These are phyloP conservation scores for Bathynomus jamesi DNA, from an alignment of 1,140 invertebrate genomes.

Conservation along the genomic window DNA sequence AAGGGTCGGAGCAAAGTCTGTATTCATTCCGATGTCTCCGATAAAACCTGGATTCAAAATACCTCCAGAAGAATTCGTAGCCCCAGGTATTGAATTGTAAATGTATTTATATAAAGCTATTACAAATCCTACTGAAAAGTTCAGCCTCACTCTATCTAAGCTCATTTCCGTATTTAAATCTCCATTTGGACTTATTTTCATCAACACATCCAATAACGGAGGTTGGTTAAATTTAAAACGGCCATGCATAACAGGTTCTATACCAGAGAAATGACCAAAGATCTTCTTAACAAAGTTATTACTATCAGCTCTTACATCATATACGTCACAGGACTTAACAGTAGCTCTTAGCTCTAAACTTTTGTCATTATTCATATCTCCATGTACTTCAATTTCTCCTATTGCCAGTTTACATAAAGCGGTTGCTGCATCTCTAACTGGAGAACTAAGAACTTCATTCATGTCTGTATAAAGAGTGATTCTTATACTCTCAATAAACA, in stretches of 20 bases:
- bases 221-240: conserved; percentile 30
- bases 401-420: conserved; percentile 62
- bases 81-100: conserved; percentile 29
- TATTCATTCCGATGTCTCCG: conserved; percentile 23
- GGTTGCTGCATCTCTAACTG: conserved; percentile 61
- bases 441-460: conserved; percentile 63
- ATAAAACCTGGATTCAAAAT: conserved; percentile 33
- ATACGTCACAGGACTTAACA: conserved; percentile 57
- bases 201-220: conserved; percentile 27
- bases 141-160: conserved; percentile 31
- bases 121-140: conserved; percentile 22
- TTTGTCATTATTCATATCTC: conserved; percentile 60
- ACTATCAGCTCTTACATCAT: conserved; percentile 63
- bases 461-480: conserved; percentile 62
- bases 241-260: conserved; percentile 10
- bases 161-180: conserved; percentile 30
- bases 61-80: conserved; percentile 22
- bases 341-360: conserved; percentile 63
- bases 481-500: conserved; percentile 59
- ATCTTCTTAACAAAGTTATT: conserved; percentile 53
- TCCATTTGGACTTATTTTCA: conserved; percentile 31
- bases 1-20: conserved; percentile 22
- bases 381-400: conserved; percentile 56
- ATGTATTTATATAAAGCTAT: conserved; percentile 31
- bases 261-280: conserved; percentile 31